Conservation (phyloP, 2,797 vertebrate species). For the Pachyuromys duprasi region DNA sequence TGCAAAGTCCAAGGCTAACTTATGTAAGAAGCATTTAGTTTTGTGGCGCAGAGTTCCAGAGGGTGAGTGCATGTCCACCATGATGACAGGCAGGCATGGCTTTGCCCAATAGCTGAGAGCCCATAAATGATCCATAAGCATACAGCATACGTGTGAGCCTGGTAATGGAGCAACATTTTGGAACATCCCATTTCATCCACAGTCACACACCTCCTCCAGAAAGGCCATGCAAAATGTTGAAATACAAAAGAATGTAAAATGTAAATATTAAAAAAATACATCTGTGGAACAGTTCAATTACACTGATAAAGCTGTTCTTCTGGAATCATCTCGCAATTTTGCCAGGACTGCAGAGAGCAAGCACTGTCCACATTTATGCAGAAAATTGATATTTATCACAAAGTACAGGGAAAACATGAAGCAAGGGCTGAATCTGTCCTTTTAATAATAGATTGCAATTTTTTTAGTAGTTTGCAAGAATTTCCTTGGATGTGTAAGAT, state of each 20-base stretch:
- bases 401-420: neutral
- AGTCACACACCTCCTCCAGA: neutral
- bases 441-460: neutral
- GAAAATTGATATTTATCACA: neutral
- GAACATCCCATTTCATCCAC: neutral
- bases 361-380: neutral
- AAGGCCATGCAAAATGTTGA: neutral
- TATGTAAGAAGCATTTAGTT: neutral
- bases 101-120: neutral
- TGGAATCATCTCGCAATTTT: neutral
- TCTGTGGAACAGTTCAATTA: neutral
- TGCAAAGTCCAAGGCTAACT: neutral
- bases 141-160: rapidly evolving
- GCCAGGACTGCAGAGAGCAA: neutral
- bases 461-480: neutral
- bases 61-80: too few species aligned
- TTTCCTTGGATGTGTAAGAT: neutral
- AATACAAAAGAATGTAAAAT: neutral
- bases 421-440: neutral
- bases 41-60: too few species aligned
- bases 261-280: neutral
- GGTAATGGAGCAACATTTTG: neutral
- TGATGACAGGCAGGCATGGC: neutral
- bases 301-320: neutral
- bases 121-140: too few species aligned